These are phyloP conservation scores for Araneus ventricosus DNA, from an alignment of 1,140 invertebrate genomes.

Conservation along the genomic window DNA sequence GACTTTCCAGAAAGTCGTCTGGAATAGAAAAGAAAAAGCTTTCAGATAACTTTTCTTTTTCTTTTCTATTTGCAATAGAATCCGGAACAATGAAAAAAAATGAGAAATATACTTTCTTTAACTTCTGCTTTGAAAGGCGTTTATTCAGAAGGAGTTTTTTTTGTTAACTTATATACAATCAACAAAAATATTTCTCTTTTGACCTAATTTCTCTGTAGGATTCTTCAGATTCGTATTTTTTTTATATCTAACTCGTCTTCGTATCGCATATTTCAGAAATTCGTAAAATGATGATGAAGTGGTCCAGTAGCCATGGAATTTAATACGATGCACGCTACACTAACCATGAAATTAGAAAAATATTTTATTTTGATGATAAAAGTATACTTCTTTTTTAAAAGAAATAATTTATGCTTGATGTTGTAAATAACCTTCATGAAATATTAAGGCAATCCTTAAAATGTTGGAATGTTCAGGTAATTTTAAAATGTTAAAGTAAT, in stretches of 20 bases:
- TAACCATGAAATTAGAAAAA: slow-evolving; percentile 2
- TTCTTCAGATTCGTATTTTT: not conserved
- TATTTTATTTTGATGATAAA: not conserved
- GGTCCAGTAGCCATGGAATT: not conserved
- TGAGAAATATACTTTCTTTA: too few relatives aligned
- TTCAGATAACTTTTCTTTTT: too few relatives aligned
- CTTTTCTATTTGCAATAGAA: too few relatives aligned
- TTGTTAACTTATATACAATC: not conserved
- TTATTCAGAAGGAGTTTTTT: not conserved
- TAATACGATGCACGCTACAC: not conserved
- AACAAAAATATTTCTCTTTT: not conserved
- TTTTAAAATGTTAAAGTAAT: too few relatives aligned
- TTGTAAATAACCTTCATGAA: too few relatives aligned
- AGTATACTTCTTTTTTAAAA: not conserved
- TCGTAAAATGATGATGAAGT: not conserved
- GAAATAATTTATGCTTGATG: not conserved
- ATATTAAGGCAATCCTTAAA: too few relatives aligned
- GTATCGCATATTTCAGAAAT: not conserved
- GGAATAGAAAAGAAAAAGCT: too few relatives aligned
- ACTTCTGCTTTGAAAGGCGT: not conserved
- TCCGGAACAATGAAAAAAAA: too few relatives aligned
- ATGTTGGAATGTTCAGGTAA: too few relatives aligned
- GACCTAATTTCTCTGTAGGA: too few relatives aligned
- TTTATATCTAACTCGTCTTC: not conserved
- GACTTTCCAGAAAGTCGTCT: too few relatives aligned